Evolutionary conservation across 2,797 vertebrate species (phyloP), one percentile per base, ranked within the genome.

Genomic region (Enteromius unitaeniatus): DNA sequence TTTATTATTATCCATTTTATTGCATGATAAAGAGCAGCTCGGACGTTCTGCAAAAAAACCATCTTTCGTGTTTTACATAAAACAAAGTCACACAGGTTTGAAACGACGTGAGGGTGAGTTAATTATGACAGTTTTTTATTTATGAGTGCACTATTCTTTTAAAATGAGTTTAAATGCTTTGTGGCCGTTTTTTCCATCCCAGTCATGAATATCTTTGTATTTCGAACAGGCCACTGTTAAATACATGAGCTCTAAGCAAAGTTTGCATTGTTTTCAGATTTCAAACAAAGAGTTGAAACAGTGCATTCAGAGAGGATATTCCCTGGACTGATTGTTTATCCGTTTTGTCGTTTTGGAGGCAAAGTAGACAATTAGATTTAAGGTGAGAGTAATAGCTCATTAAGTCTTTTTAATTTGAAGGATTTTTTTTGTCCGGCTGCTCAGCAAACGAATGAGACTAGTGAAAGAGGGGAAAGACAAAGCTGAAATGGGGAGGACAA

Each of bases 401-500:
- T 94, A 94, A 92, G 89, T 86, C 84, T 81, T 88, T 92, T 93
- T 92, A 92, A 93, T 92, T 94, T 89, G 89, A 88, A 91, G 81
- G 40, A 53, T 85, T 87, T 88, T 86, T 85, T 74, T 86, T 78
- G 86, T 88, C 90, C 74, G 90, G 83, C 88, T 88, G 84, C 91
- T 91, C 87, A 26, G 86, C 88, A 89, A 92, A 91, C 92, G 92
- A 93, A 94, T 93, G 91, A 92, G 92, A 93, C 91, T 80, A 87
- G 89, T 93, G 93, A 94, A 95, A 93, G 85, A 91, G 83, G 51
- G 51, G 89, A 85, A 89, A 93, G 90, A 94, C 93, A 94, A 94
- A 95, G 84, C 92, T 89, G 85, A 88, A 92, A 87, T 86, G 65
- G 86, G 87, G 89, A 91, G 94, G 93, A 95, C 95, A 95, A 95